A percentile compares a stretch with the other conserved stretches of the same genome.
phyloP scores from a whole-genome alignment of 1,140 invertebrate species.

The Formica selysi region DNA sequence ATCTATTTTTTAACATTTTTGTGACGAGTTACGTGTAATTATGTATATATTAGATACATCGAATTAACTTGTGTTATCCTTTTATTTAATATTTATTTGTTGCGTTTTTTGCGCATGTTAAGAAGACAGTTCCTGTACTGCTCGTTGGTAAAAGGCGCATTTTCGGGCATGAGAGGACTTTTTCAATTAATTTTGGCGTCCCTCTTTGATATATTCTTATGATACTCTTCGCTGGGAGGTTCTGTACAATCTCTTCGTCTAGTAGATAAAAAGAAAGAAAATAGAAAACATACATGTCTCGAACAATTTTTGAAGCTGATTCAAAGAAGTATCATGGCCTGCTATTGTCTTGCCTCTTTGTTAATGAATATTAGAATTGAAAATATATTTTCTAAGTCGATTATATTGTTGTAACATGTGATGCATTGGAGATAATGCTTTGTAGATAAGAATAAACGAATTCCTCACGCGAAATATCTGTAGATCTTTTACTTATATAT shows the following conservation, averaged over 20 bases:
- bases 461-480: conserved; percentile 1
- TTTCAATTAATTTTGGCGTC: background rate
- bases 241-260: conserved; percentile 25
- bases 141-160: conserved; percentile 8
- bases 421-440: conserved; percentile 64
- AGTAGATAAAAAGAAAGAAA: conserved; percentile 8
- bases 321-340: conserved; percentile 43
- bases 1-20: conserved; percentile 24
- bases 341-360: conserved; percentile 66
- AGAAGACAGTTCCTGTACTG: conserved; percentile 40
- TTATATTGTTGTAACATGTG: conserved; percentile 51
- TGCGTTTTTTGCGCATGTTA: conserved; percentile 30
- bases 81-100: conserved; percentile 76
- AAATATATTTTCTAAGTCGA: conserved; percentile 57
- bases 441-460: conserved; percentile 68
- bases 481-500: background rate
- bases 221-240: background rate
- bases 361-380: conserved; percentile 56
- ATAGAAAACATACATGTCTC: conserved; percentile 14
- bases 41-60: conserved; percentile 71
- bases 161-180: background rate
- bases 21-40: conserved; percentile 50
- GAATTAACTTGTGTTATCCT: conserved; percentile 54
- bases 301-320: conserved; percentile 33
- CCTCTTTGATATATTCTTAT: conserved; percentile 28